Conservation (phyloP, 2,113 vertebrate genomes). For the Myrmecobius fasciatus region DNA sequence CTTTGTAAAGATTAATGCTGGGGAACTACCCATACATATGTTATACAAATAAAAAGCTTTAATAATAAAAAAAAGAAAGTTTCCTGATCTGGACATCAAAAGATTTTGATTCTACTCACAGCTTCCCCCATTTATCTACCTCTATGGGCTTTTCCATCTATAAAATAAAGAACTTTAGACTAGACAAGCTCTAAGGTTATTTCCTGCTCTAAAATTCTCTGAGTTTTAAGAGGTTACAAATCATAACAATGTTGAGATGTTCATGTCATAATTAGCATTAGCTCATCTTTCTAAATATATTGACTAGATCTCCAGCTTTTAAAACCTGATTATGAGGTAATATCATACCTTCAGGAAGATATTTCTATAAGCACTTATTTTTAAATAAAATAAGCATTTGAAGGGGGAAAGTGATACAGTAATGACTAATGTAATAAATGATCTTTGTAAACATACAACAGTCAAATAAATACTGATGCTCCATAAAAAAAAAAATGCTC, state of each 20-base stretch:
- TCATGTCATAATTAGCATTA: constrained; percentile 20
- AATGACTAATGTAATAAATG: constrained; percentile 21
- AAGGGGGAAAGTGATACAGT: background rate
- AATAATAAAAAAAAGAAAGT: too few species aligned
- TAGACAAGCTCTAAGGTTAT: background rate
- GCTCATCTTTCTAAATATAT: constrained; percentile 24
- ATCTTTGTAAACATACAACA: background rate
- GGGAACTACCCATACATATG: too few species aligned
- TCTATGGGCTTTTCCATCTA: background rate
- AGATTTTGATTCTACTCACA: background rate
- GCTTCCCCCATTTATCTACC: background rate
- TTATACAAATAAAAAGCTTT: too few species aligned
- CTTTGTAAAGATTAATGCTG: too few species aligned
- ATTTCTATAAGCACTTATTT: background rate
- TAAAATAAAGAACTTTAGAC: background rate
- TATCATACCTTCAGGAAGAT: constrained; percentile 19
- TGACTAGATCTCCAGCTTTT: constrained; percentile 20
- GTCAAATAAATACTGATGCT: background rate
- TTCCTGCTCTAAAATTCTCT: background rate
- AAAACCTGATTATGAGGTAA: constrained; percentile 30
- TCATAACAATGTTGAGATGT: background rate
- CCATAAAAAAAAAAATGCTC: background rate
- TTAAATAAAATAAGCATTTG: background rate
- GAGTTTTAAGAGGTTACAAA: background rate
- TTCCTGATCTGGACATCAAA: background rate